Percentiles rank a stretch among this genome's conserved stretches.
phyloP scores from a whole-genome alignment of 2,797 vertebrate genomes.

The Takifugu rubripes region DNA sequence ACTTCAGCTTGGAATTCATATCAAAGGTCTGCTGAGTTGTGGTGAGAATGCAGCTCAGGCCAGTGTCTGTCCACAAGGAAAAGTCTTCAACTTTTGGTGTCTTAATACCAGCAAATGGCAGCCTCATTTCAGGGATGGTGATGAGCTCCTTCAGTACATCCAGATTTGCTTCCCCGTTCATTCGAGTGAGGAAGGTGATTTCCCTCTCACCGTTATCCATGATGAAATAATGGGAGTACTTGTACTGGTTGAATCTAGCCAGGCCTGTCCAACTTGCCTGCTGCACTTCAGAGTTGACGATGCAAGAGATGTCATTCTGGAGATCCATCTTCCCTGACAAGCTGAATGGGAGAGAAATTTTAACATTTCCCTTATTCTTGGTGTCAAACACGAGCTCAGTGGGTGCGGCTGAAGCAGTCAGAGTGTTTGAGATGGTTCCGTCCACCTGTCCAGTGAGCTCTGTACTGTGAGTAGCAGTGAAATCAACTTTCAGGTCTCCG shows the following conservation, averaged over 20 bases:
- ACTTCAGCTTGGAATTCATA: slow-evolving; percentile 81
- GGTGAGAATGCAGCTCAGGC: slow-evolving; percentile 78
- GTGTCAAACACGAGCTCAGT: slow-evolving; percentile 75
- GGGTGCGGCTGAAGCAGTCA: slow-evolving; percentile 73
- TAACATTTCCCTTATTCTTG: slow-evolving; percentile 85
- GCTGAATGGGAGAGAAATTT: slow-evolving; percentile 82
- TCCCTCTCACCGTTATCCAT: slow-evolving; percentile 78
- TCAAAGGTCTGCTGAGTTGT: slow-evolving; percentile 89
- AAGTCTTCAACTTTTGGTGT: slow-evolving; percentile 72
- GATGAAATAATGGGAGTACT: slow-evolving; percentile 81
- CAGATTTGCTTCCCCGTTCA: slow-evolving; percentile 87
- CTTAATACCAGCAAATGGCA: slow-evolving; percentile 74
- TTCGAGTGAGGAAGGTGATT: slow-evolving; percentile 70
- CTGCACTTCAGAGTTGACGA: slow-evolving; percentile 78
- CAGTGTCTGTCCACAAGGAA: slow-evolving; percentile 85
- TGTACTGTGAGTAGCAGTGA: slow-evolving; percentile 79
- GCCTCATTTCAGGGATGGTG: slow-evolving; percentile 78
- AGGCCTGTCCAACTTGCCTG: slow-evolving; percentile 79
- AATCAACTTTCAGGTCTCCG: slow-evolving; percentile 76
- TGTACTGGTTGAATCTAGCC: slow-evolving; percentile 89
- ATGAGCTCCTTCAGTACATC: slow-evolving; percentile 81
- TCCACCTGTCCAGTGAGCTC: slow-evolving; percentile 75
- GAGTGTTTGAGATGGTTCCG: slow-evolving; percentile 81
- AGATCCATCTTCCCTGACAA: slow-evolving; percentile 85
- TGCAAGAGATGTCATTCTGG: slow-evolving; percentile 82